Evolutionary conservation across 2,797 vertebrate genomes (phyloP), one percentile per base, ranked within the genome.

Genomic region (Varecia variegata): DNA sequence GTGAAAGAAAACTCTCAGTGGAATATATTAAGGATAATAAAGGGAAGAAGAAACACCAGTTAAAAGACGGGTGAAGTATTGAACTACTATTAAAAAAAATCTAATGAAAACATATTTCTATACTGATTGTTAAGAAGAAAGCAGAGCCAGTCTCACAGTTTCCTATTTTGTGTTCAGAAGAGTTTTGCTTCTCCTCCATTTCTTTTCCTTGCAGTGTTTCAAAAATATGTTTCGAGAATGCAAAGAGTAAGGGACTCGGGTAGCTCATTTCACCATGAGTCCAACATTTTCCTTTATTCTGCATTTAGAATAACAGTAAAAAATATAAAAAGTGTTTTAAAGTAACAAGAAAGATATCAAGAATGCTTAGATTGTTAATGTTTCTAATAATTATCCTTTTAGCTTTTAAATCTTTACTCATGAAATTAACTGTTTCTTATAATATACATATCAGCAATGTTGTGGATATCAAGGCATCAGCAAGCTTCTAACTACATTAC

Each of bases 21-120:
- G 98, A 98, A 98, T 99, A 98, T 98, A 98, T 99, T 98, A 98
- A 92, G 85, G 98, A 98, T 98, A 98, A 98, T 98, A 98, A 98
- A 97, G 3, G 97, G 94, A 97, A 98, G 98, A 98, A 98, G 98
- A 98, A 98, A 79, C 58, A 97, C 96, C 95, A 96, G 97, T 98
- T 98, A 97, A 98, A 97, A 98, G 97, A 97, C 90, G 56, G 74
- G 88, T 98, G 97, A 98, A 11, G 95, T 97, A 98, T 98, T 95
- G 96, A 98, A 94, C 90, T 90, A 88, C 88, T 86, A 93, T 96
- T 93, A 85, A 96, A 88, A 97, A 95, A 95, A 96, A 95, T 88
- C 93, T 95, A 97, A 89, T 52, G 45, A 95, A 97, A 93, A 83
- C 90, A 35, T 94, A 83, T 95, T 68, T 98, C 38, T 93, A 5